These are phyloP conservation scores for Drosophila nigromelanica DNA, from an alignment of 1,140 invertebrate species.

Conservation along the genomic window DNA sequence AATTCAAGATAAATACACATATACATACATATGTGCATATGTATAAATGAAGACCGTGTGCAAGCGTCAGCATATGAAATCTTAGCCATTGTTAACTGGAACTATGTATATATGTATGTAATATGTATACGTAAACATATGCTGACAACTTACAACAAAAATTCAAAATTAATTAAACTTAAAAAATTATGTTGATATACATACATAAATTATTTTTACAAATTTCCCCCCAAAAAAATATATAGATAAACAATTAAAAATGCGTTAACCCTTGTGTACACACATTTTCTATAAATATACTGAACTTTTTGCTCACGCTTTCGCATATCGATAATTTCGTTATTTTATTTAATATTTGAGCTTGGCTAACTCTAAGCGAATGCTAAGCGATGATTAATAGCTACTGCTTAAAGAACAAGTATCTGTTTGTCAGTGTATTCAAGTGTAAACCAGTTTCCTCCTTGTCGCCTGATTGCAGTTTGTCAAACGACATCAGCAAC, in stretches of 20 bases:
- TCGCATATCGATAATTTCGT: slow-evolving; percentile 23
- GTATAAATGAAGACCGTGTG: too few relatives aligned
- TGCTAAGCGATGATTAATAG: slow-evolving; percentile 27
- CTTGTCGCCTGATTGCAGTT: slow-evolving; percentile 43
- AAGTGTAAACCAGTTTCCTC: slow-evolving; percentile 26
- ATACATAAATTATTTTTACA: neutral
- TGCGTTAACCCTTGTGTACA: too few relatives aligned
- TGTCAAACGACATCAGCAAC: slow-evolving; percentile 31
- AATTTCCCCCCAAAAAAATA: neutral
- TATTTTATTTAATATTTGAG: slow-evolving; percentile 28
- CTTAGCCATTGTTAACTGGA: too few relatives aligned
- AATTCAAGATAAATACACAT: slow-evolving; percentile 31
- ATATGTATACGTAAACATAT: too few relatives aligned
- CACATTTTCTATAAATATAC: slow-evolving; percentile 16
- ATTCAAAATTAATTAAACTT: too few relatives aligned
- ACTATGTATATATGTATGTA: neutral
- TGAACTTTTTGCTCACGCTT: slow-evolving; percentile 22
- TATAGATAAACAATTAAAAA: neutral
- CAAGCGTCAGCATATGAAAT: too few relatives aligned
- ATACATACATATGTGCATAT: neutral
- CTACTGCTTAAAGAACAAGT: slow-evolving; percentile 31
- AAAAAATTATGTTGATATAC: too few relatives aligned
- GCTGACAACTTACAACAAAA: neutral
- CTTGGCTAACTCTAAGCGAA: slow-evolving; percentile 1
- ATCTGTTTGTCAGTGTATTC: slow-evolving; percentile 12